These are phyloP conservation scores for Penaeus chinensis DNA, from an alignment of 1,140 invertebrate genomes.

Conservation along the genomic window DNA sequence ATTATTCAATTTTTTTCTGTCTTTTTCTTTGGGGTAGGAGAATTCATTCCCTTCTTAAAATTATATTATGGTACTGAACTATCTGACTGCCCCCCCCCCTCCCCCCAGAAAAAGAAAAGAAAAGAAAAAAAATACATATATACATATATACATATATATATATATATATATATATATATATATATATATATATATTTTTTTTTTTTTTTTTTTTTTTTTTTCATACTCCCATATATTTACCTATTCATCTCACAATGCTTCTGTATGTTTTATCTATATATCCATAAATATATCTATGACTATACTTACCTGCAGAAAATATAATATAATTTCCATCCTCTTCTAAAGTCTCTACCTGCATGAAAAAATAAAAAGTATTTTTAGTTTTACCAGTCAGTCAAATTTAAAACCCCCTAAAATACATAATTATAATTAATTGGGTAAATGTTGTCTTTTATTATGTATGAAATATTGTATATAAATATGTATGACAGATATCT, in stretches of 20 bases:
- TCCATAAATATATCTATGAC: not conserved
- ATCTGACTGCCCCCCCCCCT: not conserved
- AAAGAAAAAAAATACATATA: too few relatives aligned
- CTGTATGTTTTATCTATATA: too few relatives aligned
- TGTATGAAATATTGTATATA: conserved; percentile 38
- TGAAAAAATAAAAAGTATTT: not conserved
- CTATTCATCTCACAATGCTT: too few relatives aligned
- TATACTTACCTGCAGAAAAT: conserved; percentile 58
- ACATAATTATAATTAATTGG: too few relatives aligned
- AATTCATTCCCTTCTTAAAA: too few relatives aligned
- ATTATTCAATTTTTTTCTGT: not conserved
- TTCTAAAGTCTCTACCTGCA: conserved; percentile 69
- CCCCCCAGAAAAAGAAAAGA: not conserved
- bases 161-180: too few relatives aligned
- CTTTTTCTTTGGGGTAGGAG: not conserved
- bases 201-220: too few relatives aligned
- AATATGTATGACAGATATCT: conserved; percentile 16
- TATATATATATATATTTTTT: too few relatives aligned
- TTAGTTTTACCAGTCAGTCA: not conserved
- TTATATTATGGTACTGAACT: too few relatives aligned
- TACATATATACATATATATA: too few relatives aligned
- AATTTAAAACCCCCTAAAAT: not conserved
- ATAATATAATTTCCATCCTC: conserved; percentile 68
- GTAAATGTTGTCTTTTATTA: conserved; percentile 11
- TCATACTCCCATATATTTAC: too few relatives aligned